Conservation (phyloP, 2,113 vertebrate species). For the Fulica atra region DNA sequence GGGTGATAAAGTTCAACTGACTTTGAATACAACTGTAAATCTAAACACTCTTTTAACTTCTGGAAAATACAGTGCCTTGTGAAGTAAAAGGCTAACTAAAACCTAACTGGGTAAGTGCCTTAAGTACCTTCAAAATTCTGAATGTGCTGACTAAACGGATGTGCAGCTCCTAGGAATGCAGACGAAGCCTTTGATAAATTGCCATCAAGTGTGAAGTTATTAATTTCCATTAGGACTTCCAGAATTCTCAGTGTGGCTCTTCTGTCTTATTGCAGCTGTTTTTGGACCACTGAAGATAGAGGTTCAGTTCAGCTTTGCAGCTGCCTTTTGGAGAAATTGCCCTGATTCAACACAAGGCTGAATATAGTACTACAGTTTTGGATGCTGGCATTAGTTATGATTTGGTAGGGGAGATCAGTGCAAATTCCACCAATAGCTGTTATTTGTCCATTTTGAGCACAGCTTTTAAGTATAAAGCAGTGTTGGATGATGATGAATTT, state of each 20-base stretch:
- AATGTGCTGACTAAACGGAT: neutral
- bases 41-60: neutral
- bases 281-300: neutral
- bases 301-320: too few species aligned
- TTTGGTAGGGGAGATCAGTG: neutral
- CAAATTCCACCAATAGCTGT: neutral
- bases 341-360: neutral
- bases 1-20: neutral
- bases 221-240: neutral
- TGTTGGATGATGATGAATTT: neutral
- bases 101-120: neutral
- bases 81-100: neutral
- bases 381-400: neutral
- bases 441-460: neutral
- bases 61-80: neutral
- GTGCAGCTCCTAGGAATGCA: neutral
- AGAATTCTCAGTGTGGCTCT: neutral
- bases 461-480: neutral
- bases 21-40: neutral
- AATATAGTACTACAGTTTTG: neutral
- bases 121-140: neutral
- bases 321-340: neutral
- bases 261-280: neutral
- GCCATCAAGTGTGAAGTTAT: neutral
- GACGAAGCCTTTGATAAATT: neutral